These are phyloP conservation scores for Shinisaurus crocodilurus DNA, from an alignment of 2,113 vertebrate species.

Conservation along the genomic window DNA sequence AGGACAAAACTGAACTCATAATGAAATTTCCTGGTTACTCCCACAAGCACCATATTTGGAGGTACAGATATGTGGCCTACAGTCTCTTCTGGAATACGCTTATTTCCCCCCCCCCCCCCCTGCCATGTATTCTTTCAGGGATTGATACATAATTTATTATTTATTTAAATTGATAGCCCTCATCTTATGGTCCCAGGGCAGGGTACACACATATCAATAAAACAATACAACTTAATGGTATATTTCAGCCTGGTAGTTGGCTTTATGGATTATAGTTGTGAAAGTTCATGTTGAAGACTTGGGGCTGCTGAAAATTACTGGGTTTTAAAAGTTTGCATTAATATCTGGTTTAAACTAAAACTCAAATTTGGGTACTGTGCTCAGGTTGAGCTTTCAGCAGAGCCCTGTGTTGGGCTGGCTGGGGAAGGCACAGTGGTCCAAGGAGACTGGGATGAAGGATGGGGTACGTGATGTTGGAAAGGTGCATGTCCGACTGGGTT, in stretches of 20 bases:
- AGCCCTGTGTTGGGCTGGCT: background rate
- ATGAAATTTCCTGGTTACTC: background rate
- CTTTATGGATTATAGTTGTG: background rate
- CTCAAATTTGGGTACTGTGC: background rate
- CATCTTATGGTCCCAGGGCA: too few species aligned
- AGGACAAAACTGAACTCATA: background rate
- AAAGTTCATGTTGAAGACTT: background rate
- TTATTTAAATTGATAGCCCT: too few species aligned
- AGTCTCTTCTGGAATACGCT: background rate
- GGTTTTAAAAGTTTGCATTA: background rate
- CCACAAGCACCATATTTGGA: background rate
- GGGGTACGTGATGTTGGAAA: background rate
- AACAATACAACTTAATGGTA: too few species aligned
- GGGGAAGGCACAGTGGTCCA: background rate
- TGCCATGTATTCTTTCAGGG: background rate
- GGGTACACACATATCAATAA: too few species aligned
- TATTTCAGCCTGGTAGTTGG: background rate
- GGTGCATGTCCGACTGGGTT: background rate
- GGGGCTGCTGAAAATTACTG: background rate
- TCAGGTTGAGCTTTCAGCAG: background rate
- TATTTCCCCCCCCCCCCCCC: background rate
- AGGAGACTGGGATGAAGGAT: background rate
- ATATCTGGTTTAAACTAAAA: background rate
- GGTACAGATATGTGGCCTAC: background rate
- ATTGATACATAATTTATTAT: background rate